These are phyloP conservation scores for Takifugu rubripes DNA, from an alignment of 2,797 vertebrate species.

Conservation along the genomic window DNA sequence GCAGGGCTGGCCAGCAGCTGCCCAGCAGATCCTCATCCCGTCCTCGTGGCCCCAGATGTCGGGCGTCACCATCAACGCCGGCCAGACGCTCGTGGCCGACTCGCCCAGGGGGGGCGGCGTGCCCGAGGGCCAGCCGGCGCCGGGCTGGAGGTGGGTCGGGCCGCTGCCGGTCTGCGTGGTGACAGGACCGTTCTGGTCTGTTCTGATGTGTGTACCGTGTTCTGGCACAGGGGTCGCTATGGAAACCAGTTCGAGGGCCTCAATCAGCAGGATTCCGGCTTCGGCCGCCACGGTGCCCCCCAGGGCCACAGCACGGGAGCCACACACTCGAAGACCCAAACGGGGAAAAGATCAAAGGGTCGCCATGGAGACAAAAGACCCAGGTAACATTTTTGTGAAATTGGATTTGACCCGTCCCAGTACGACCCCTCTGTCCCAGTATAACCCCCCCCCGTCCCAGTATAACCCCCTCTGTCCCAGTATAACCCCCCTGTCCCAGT, in stretches of 20 bases:
- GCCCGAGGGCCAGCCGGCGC: constrained; percentile 82
- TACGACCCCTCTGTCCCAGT: too few relatives aligned
- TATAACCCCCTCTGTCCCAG: too few relatives aligned
- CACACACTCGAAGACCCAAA: constrained; percentile 82
- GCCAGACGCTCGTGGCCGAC: constrained; percentile 87
- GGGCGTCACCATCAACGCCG: constrained; percentile 87
- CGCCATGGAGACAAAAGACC: constrained; percentile 76
- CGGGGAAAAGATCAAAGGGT: constrained; percentile 85
- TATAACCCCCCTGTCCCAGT: too few relatives aligned
- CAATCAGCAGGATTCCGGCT: constrained; percentile 84
- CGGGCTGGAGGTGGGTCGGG: constrained; percentile 87
- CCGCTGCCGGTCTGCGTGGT: too few relatives aligned
- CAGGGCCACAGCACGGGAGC: constrained; percentile 82
- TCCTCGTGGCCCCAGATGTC: constrained; percentile 98
- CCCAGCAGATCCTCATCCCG: constrained; percentile 95
- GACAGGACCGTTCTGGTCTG: too few relatives aligned
- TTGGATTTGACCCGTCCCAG: background rate
- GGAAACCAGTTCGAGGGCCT: constrained; percentile 85
- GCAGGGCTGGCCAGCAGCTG: constrained; percentile 97
- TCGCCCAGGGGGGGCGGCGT: constrained; percentile 76
- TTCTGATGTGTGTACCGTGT: too few relatives aligned
- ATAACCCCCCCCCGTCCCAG: too few relatives aligned
- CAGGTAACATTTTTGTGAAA: constrained; percentile 65
- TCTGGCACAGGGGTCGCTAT: constrained; percentile 77
- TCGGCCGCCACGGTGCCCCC: constrained; percentile 80